phyloP scores from a whole-genome alignment of 2,113 vertebrate genomes.

The Dicaeum eximium region DNA sequence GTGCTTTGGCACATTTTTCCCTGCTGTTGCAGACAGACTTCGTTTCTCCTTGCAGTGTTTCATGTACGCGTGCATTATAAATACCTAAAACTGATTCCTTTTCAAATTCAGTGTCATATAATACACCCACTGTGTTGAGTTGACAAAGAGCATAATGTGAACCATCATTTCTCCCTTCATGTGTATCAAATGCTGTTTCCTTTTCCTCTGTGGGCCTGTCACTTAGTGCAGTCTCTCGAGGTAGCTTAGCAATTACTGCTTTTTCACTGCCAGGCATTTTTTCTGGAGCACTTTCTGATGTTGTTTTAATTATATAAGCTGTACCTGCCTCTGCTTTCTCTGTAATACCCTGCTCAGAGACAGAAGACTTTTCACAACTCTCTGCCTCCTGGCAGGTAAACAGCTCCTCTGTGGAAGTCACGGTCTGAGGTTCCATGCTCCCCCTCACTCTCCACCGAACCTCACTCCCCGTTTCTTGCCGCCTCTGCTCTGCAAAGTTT shows the following conservation, averaged over 20 bases:
- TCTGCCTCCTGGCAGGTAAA: slow-evolving; percentile 71
- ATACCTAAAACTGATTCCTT: slow-evolving; percentile 70
- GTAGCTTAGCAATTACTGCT: slow-evolving; percentile 79
- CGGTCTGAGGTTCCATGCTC: background rate
- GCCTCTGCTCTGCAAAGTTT: background rate
- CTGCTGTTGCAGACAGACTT: slow-evolving; percentile 18
- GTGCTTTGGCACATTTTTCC: slow-evolving; percentile 58
- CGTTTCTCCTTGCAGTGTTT: slow-evolving; percentile 59
- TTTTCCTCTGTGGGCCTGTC: slow-evolving; percentile 77
- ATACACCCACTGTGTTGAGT: slow-evolving; percentile 69
- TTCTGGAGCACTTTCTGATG: slow-evolving; percentile 77
- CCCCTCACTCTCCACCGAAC: background rate
- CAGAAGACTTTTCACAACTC: slow-evolving; percentile 65
- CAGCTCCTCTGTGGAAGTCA: slow-evolving; percentile 33
- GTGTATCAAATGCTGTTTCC: slow-evolving; percentile 78
- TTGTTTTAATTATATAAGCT: slow-evolving; percentile 79
- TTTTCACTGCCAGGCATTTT: slow-evolving; percentile 76
- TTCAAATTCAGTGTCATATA: slow-evolving; percentile 74
- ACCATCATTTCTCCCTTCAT: slow-evolving; percentile 77
- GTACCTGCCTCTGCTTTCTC: slow-evolving; percentile 66
- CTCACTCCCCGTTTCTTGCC: slow-evolving; percentile 28
- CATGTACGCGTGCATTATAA: slow-evolving; percentile 64
- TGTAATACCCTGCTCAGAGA: slow-evolving; percentile 54
- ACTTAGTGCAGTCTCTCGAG: slow-evolving; percentile 77
- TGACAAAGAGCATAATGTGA: slow-evolving; percentile 79